Base-by-base conservation (phyloP, 2,113 vertebrate genomes). In the Pseudorhombus dupliciocellatus region DNA sequence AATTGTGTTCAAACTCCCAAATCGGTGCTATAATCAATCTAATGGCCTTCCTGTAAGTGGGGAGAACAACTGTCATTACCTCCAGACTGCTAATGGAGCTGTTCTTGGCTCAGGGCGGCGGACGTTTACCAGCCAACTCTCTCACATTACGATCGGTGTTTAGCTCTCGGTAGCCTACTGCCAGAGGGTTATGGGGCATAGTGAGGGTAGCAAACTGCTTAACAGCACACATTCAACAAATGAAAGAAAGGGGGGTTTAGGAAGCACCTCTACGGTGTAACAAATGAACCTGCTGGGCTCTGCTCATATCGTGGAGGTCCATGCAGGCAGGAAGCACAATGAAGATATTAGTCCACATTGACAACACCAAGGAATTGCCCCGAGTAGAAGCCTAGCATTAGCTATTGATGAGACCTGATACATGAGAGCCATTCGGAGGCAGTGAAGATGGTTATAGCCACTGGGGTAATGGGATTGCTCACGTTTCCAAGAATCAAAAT, bases 31-130 rank as follows among this genome's bases (percentile, higher is more conserved):
- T 57, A 63, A 81, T 75, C 64, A 74, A 62, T 84, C 54, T 84
- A 74, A 85, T 64, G 65, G 57, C 16, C 21, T 67, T 51, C 66
- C 63, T 71, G 42, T 80, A 40, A 77, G 69, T 77, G 60, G 0
- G 50, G 52, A 7, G 25, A 76, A 77, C 77, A 87, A 73, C 72
- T 58, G 65, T 70, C 77, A 90, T 85, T 82, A 86, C 73, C 61
- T 79, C 73, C 66, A 79, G 77, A 80, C 54, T 78, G 77, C 63
- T 83, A 89, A 89, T 87, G 66, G 72, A 84, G 85, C 80, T 83
- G 77, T 79, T 90, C 70, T 83, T 90, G 85, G 88, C 84, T 77
- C 58, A 31, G 58, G 54, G 44, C 2, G 2, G 28, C 40, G 60
- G 54, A 61, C 73, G 69, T 79, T 80, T 58, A 72, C 31, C 80